Evolutionary conservation across 2,888 invertebrate species (phyloP).

Genomic region (Hymenopus coronatus): DNA sequence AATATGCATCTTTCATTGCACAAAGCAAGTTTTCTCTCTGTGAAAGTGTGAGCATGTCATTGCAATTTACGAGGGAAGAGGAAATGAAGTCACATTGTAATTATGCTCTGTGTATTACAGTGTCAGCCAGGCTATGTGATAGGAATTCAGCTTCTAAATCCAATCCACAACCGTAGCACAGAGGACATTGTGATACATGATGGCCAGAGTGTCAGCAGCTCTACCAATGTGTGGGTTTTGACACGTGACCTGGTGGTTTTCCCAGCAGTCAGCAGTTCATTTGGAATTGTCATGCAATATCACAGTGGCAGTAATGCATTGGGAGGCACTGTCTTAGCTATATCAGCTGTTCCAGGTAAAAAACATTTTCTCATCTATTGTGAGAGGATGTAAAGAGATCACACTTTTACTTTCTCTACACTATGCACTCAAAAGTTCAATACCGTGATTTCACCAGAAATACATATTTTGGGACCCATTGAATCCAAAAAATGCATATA

Average conservation of each 20-base stretch:
- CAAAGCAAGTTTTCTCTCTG: no score
- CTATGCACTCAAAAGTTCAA: no score
- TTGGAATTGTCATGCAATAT: conserved; percentile 75
- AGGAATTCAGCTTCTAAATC: conserved; percentile 86
- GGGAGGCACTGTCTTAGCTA: conserved; percentile 77
- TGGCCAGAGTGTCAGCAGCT: conserved; percentile 61
- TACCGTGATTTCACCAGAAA: no score
- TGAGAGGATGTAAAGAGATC: no score
- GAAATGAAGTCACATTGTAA: background rate
- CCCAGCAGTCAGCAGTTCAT: conserved; percentile 83
- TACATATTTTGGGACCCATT: no score
- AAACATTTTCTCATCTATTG: background rate
- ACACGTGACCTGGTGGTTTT: conserved; percentile 84
- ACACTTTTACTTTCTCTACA: no score
- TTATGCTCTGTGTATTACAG: conserved; percentile 35
- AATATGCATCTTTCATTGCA: no score
- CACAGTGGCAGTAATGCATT: conserved; percentile 73
- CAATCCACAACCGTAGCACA: conserved; percentile 82
- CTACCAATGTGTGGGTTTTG: conserved; percentile 67
- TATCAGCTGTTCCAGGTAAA: conserved; percentile 63
- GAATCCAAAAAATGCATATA: no score
- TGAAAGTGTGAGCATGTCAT: no score
- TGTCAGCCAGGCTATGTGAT: conserved; percentile 82
- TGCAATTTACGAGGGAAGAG: no score
- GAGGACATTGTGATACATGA: conserved; percentile 80